Conservation (phyloP, 2,797 vertebrate species). For the Molothrus ater region DNA sequence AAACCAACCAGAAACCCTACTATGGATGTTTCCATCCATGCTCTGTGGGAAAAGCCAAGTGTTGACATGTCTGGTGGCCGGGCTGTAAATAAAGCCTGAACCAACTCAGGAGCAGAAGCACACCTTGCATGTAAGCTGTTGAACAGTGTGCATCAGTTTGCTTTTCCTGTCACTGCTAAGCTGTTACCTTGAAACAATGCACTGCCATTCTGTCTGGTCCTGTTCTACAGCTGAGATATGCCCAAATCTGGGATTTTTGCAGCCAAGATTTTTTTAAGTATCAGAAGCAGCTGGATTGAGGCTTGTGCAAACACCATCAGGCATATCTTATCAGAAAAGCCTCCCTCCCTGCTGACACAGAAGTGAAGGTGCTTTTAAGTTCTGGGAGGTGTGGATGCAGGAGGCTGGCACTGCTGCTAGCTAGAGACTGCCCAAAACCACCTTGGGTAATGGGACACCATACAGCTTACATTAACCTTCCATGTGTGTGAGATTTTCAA, state of each 20-base stretch:
- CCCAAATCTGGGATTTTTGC: background rate
- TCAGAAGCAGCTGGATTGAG: background rate
- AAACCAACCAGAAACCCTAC: background rate
- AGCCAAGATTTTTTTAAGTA: accelerated
- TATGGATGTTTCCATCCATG: background rate
- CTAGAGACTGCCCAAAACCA: background rate
- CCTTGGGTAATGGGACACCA: background rate
- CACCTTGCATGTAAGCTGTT: background rate
- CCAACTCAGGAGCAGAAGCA: background rate
- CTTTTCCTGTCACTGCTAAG: background rate
- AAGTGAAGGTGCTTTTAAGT: background rate
- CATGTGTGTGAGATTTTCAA: background rate
- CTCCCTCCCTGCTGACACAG: background rate
- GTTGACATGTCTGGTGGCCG: background rate
- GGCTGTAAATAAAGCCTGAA: background rate
- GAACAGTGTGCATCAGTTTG: background rate
- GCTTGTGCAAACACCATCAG: background rate
- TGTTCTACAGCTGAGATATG: background rate
- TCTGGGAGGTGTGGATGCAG: background rate
- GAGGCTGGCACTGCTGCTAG: background rate
- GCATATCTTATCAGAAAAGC: background rate
- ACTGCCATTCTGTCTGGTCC: accelerated
- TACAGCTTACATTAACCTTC: background rate
- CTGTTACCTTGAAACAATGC: background rate
- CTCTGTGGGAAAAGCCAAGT: background rate